Evolutionary conservation across 2,888 invertebrate genomes (phyloP), one percentile per base, ranked within the genome.

Genomic region (Dyspetes luteomarginatus): DNA sequence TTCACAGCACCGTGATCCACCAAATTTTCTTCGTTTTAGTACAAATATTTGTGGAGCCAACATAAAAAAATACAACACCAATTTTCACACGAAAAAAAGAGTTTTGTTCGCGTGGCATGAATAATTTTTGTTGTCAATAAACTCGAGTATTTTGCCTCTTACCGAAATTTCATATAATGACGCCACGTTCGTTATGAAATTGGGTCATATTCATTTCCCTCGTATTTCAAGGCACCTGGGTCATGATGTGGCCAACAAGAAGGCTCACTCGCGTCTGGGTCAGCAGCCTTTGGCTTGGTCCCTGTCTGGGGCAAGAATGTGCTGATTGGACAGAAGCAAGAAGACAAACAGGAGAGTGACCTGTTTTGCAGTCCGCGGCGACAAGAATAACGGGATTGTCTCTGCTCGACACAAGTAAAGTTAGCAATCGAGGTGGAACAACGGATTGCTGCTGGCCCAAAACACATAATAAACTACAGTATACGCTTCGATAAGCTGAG

Each of bases 331-430:
- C 48, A 24, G 48, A 52, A 67, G 28, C 52, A 26, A 24, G 67
- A 36, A 36, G 71, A 68, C 68, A 19, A 17, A 56, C 28, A 41
- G 43, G 15, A 62, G 30, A n/a, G 30, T 9, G 19, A 19, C 24
- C n/a, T 36, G 36, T 76, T 68, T 68, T 60, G 50, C 36, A 52
- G 75, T 4, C 67, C 41, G 26, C 24, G 30, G 26, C 24, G 30
- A 58, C 36, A 24, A 24, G 58, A 67, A 24, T 78, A 73, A 78
- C 73, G 73, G 73, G 45, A 78, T 56, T 4, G 41, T 60, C 24
- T n/a, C 30, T 1, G n/a, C 28, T 19, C 48, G 58, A 56, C 9
- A 36, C 36, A 55, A 28, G 17, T 26, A 56, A 68, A 41, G 43
- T 24, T 56, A 9, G 26, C 15, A 36, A 22, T 58, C 28, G 36